Evolutionary conservation across 2,797 vertebrate species (phyloP), one percentile per base, ranked within the genome.

Genomic region (Falco concolor): DNA sequence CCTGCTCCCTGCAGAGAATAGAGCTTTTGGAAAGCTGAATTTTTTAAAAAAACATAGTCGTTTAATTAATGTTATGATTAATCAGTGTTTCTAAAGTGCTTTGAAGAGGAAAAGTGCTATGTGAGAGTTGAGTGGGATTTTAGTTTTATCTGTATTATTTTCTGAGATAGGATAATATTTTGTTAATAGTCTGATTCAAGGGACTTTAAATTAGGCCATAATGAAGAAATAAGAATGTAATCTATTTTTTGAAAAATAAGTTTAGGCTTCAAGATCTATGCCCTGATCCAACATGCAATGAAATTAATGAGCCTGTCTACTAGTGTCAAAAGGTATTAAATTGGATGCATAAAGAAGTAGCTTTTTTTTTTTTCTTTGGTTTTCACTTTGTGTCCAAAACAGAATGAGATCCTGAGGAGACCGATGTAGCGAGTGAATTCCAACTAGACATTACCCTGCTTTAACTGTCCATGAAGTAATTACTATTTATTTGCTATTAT

Each of bases 21-120:
- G 81, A 94, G 83, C 60, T 92, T 87, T 75, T 90, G 72, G 68
- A 89, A 90, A 64, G 50, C 36, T 83, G 45, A 80, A 59, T 81
- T 85, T 16, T 0, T 5, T 8, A 36, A 1, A 73, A 85, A 96
- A 76, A 65, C 30, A 81, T 18, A 87, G 64, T 57, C 0, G 0
- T 95, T 90, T 95, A 96, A 96, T 95, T 93, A 95, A 91, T 93
- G 78, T 53, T 80, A 90, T 75, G 88, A 96, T 95, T 94, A 95
- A 97, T 95, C 91, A 95, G 81, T 85, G 59, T 76, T 94, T 90
- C 91, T 95, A 77, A 94, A 96, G 67, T 83, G 75, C 93, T 94
- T 92, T 95, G 94, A 97, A 89, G 93, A 93, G 70, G 67, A 82
- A 90, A 93, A 95, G 56, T 28, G 30, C 60, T 77, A 80, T 90